Base-by-base conservation (phyloP, 1,140 invertebrate species). In the Drosophila bocqueti region DNA sequence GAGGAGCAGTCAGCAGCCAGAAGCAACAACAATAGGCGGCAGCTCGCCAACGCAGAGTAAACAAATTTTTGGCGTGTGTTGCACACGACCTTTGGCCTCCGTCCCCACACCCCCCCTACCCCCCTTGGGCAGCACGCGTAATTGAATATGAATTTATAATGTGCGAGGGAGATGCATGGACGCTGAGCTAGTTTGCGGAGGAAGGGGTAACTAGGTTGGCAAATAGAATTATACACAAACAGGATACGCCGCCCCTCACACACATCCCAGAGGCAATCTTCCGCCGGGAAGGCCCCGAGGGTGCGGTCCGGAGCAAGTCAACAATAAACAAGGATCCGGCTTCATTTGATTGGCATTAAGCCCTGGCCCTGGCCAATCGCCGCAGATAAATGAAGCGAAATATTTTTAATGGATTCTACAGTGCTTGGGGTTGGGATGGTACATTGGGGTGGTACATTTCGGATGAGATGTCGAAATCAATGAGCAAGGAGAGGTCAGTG, bases 61-160 rank as follows among this genome's bases (percentile, higher is more conserved):
- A 83, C 80, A 83, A 62, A 74, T 75, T 75, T 81, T 75, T 59
- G 76, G 49, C 46, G 47, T 76, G 54, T 55, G 65, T 40, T 52
- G 57, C 58, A 58, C 47, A 59, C 80, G 75, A 86, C 81, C 79
- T 83, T 43, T 81, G 79, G 61, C 57, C 50, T 8, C 57, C 42
- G 31, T 9, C 8, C 55, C 36, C 65, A 29, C 18, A n/a, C 8
- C 26, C n/a, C 2, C 26, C 15, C 38, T 4, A 13, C 18, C 46
- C 15, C 43, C 5, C 6, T 8, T 18, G 38, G 55, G 46, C 42
- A 29, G 68, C 77, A 83, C 72, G 68, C 85, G 85, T 85, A 89
- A 90, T 91, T 91, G 86, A 91, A 91, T 91, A 89, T 90, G 85
- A 91, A 91, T 91, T 90, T 72, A 82, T 89, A 85, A 89, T 90